Evolutionary conservation across 2,113 vertebrate genomes (phyloP).

Genomic region (Uropsilus gracilis): DNA sequence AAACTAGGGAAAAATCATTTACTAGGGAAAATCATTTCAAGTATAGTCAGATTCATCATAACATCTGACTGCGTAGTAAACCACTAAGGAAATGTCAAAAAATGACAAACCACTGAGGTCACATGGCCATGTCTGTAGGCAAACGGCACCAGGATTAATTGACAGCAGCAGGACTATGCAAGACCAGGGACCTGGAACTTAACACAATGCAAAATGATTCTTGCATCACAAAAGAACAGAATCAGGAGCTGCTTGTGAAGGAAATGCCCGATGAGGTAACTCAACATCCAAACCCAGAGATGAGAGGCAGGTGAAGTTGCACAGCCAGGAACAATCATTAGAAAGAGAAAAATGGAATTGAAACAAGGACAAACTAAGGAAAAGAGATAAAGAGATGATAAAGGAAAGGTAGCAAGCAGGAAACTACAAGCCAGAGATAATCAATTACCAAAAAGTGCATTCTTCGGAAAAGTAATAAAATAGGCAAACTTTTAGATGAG

Average conservation of each 20-base stretch:
- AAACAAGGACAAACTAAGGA: neutral
- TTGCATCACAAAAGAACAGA: neutral
- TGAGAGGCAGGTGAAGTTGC: neutral
- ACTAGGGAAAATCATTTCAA: neutral
- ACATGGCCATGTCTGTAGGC: neutral
- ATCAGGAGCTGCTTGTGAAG: neutral
- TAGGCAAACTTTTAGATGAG: neutral
- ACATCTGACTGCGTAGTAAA: neutral
- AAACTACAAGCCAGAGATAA: neutral
- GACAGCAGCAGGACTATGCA: neutral
- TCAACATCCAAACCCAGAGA: neutral
- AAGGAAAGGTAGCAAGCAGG: neutral
- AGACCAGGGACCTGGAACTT: neutral
- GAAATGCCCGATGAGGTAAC: neutral
- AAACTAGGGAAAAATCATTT: neutral
- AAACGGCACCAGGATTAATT: neutral
- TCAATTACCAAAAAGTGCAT: neutral
- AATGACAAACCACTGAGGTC: neutral
- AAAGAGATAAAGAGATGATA: neutral
- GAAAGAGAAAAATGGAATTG: neutral
- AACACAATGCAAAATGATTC: neutral
- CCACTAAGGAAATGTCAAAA: neutral
- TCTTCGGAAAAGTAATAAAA: neutral
- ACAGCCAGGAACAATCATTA: neutral
- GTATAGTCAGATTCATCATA: neutral